Conservation (phyloP, 2,797 vertebrate species). For the Serranus cabrilla region DNA sequence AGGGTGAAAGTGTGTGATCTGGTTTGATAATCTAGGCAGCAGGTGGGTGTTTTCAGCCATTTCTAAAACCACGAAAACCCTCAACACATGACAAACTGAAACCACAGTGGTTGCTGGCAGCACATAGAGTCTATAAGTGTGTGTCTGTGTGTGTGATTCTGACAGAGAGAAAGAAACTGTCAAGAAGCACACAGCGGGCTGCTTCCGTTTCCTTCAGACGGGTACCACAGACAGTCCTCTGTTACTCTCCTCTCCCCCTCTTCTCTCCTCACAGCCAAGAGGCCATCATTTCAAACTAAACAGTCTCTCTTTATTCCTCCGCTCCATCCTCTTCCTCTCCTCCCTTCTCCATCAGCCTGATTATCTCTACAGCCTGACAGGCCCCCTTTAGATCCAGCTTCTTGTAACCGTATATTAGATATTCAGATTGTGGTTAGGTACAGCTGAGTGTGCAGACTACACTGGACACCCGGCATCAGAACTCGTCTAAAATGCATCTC, state of each 20-base stretch:
- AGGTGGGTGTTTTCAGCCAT: conserved; percentile 60
- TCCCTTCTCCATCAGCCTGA: conserved; percentile 23
- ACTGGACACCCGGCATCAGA: conserved; percentile 8
- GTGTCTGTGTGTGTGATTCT: conserved; percentile 22
- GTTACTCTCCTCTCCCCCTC: conserved; percentile 56
- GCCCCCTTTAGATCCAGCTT: conserved; percentile 1
- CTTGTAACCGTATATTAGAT: conserved; percentile 34
- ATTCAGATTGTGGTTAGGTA: conserved; percentile 27
- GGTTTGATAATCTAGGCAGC: conserved; percentile 55
- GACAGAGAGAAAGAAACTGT: conserved; percentile 45
- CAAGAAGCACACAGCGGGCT: conserved; percentile 48
- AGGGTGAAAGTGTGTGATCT: conserved; percentile 36
- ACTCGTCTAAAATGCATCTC: conserved; percentile 25
- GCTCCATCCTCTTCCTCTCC: conserved; percentile 47
- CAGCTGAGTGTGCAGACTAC: conserved; percentile 14
- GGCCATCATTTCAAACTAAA: conserved; percentile 67
- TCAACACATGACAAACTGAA: conserved; percentile 26
- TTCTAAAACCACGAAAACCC: conserved; percentile 23
- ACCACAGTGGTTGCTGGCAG: conserved; percentile 33
- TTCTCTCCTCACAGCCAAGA: conserved; percentile 29
- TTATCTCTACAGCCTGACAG: conserved; percentile 7
- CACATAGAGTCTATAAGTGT: conserved; percentile 31
- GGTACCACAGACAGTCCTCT: conserved; percentile 70
- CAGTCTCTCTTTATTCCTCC: conserved; percentile 64
- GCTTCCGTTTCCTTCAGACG: conserved; percentile 74